Percentiles rank a stretch among this genome's conserved stretches.
phyloP scores from a whole-genome alignment of 2,797 vertebrate species.

The Carcharodon carcharias region DNA sequence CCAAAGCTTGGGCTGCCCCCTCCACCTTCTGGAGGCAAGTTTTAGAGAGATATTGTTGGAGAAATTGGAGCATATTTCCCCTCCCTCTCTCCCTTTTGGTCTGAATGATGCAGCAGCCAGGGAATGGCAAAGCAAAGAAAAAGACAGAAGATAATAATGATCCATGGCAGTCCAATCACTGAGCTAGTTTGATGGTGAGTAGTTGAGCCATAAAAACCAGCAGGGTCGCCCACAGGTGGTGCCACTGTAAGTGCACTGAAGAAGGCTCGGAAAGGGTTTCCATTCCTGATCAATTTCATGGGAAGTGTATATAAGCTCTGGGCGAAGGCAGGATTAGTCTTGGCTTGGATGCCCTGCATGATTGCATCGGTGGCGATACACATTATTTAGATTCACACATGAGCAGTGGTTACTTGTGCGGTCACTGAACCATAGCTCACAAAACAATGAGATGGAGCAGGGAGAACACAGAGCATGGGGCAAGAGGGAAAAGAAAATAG shows the following conservation, averaged over 20 bases:
- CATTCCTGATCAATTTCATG: background rate
- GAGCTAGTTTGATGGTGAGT: background rate
- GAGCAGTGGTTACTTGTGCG: background rate
- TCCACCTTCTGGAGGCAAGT: background rate
- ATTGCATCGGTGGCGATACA: background rate
- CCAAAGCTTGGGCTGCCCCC: background rate
- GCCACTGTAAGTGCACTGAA: background rate
- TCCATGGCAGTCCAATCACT: background rate
- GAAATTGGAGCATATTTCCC: background rate
- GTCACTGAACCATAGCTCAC: background rate
- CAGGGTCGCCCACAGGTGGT: background rate
- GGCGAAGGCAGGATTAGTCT: background rate
- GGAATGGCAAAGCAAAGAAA: background rate
- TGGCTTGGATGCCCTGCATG: background rate
- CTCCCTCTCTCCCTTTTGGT: background rate
- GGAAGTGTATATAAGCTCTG: background rate
- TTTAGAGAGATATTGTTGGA: background rate
- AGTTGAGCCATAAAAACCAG: background rate
- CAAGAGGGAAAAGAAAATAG: background rate
- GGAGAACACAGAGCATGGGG: background rate
- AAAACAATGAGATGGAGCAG: background rate
- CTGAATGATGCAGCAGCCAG: background rate
- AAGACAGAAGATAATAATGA: background rate
- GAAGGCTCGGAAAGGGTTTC: background rate
- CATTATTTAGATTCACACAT: background rate